A percentile compares a stretch with the other conserved stretches of the same genome.
phyloP scores from a whole-genome alignment of 2,797 vertebrate species.

The Muraenolepis orangiensis region DNA sequence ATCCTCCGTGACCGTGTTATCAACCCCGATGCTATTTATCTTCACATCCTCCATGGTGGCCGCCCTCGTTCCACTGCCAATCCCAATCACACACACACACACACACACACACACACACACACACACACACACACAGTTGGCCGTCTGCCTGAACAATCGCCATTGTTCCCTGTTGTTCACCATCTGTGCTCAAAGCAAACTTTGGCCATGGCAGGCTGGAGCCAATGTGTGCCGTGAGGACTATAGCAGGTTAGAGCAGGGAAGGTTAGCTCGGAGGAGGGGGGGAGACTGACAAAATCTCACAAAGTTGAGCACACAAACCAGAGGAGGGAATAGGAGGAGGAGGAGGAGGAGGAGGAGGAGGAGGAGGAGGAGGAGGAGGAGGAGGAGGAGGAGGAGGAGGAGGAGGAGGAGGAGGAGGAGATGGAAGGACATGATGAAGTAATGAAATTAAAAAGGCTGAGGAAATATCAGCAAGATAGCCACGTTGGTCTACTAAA shows the following conservation, averaged over 20 bases:
- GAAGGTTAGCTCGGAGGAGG: background rate
- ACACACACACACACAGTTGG: conserved; percentile 53
- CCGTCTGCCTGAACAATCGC: conserved; percentile 56
- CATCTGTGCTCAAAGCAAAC: conserved; percentile 65
- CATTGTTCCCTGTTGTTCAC: conserved; percentile 58
- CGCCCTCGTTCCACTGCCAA: conserved; percentile 36
- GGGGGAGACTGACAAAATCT: background rate
- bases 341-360: background rate
- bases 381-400: background rate
- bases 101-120: conserved; percentile 46
- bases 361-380: background rate
- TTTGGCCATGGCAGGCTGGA: conserved; percentile 43
- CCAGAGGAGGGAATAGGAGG: background rate
- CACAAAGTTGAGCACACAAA: background rate
- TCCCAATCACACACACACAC: conserved; percentile 5
- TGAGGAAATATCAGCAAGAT: background rate
- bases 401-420: background rate
- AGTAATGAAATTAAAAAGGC: background rate
- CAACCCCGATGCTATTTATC: conserved; percentile 40
- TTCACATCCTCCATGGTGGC: conserved; percentile 44
- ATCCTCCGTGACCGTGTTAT: conserved; percentile 25
- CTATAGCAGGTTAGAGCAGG: conserved; percentile 39
- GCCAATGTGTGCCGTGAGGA: conserved; percentile 49
- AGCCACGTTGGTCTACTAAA: background rate
- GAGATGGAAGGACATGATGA: background rate